These are phyloP conservation scores for Solen grandis DNA, from an alignment of 1,140 invertebrate species.

Conservation along the genomic window DNA sequence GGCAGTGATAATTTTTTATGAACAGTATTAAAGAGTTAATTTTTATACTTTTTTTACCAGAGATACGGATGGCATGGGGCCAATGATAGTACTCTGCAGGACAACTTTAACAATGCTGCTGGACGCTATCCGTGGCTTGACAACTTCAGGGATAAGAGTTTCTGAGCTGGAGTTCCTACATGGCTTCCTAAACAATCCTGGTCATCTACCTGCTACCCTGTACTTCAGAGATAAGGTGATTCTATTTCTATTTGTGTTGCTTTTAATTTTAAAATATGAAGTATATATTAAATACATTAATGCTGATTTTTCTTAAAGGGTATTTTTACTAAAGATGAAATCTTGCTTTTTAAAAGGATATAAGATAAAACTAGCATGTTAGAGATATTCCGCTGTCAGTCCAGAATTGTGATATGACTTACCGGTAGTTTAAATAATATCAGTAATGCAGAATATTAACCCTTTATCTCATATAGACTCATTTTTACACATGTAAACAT, in stretches of 20 bases:
- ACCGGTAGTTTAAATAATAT: too few relatives aligned
- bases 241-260: not conserved
- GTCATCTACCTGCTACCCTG: constrained; percentile 69
- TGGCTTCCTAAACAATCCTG: constrained; percentile 75
- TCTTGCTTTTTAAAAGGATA: not conserved
- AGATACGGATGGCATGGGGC: constrained; percentile 78
- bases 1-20: too few relatives aligned
- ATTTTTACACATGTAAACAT: too few relatives aligned
- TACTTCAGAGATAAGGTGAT: constrained; percentile 77
- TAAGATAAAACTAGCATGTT: too few relatives aligned
- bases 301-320: too few relatives aligned
- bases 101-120: constrained; percentile 75
- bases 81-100: constrained; percentile 69
- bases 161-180: constrained; percentile 77
- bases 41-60: constrained; percentile 61
- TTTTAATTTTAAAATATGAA: not conserved
- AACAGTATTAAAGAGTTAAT: too few relatives aligned
- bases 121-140: constrained; percentile 73
- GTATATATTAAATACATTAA: too few relatives aligned
- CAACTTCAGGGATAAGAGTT: constrained; percentile 71
- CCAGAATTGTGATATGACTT: too few relatives aligned
- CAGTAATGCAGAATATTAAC: too few relatives aligned
- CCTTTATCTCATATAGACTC: too few relatives aligned
- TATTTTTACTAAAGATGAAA: too few relatives aligned
- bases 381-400: too few relatives aligned